Conservation (phyloP, 2,888 invertebrate genomes). For the Idaea biselata region DNA sequence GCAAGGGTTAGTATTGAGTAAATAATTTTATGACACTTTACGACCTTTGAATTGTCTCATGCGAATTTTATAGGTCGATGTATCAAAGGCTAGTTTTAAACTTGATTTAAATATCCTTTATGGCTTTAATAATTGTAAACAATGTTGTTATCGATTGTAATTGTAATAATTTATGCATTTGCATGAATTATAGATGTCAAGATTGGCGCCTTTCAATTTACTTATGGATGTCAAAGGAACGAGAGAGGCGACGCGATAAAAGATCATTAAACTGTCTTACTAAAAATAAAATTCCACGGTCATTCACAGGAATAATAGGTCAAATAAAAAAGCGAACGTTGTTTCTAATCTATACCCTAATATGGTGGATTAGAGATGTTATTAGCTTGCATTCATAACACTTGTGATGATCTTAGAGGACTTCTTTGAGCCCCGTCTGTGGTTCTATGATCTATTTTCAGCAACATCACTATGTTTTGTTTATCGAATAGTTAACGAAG, state of each 20-base stretch:
- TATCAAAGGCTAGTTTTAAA: conserved; percentile 44
- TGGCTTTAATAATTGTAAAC: conserved; percentile 43
- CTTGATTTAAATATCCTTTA: conserved; percentile 57
- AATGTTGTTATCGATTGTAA: conserved; percentile 52
- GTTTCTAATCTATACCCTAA: conserved; percentile 11
- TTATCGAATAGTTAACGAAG: not conserved
- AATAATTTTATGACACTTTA: conserved; percentile 70
- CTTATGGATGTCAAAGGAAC: conserved; percentile 23
- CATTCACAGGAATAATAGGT: conserved; percentile 33
- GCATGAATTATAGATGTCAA: conserved; percentile 42
- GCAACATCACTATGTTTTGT: conserved; percentile 5
- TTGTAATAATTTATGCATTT: conserved; percentile 38
- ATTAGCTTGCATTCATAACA: conserved; percentile 8
- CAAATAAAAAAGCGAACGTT: conserved; percentile 27
- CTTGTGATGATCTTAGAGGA: conserved; percentile 9
- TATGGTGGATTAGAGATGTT: conserved; percentile 7
- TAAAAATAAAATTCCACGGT: conserved; percentile 33
- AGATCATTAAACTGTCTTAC: conserved; percentile 27
- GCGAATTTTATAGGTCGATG: conserved; percentile 61
- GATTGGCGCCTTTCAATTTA: conserved; percentile 35
- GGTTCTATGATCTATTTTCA: conserved; percentile 17
- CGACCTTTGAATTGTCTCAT: conserved; percentile 59
- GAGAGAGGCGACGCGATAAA: conserved; percentile 29
- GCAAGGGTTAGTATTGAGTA: conserved; percentile 60
- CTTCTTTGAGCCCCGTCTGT: conserved; percentile 6